Base-by-base conservation (phyloP, 2,797 vertebrate genomes). In the Ctenopoma multispine region DNA sequence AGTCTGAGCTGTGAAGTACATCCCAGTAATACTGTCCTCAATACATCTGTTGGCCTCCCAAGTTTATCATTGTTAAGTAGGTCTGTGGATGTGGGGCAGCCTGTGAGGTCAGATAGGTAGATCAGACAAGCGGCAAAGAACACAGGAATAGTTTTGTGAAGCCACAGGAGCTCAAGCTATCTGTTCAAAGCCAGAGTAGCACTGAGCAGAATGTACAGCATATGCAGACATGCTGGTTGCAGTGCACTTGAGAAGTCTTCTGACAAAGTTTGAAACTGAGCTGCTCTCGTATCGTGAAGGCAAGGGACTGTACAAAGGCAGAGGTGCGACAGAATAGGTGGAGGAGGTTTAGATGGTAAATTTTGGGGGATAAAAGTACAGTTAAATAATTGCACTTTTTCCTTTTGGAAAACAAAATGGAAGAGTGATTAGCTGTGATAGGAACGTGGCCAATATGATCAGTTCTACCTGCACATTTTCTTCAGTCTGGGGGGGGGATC, bases 11-110 rank as follows among this genome's bases (percentile, higher is more conserved):
- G 38, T 47, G 17, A 56, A 34, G 41, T 13, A 17, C 12, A 4
- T 15, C 21, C 65, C 56, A 11, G 48, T 60, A 58, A 38, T 50
- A 18, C 44, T 66, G 56, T 65, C 61, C 68, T 67, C 21, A 3
- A 51, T 72, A 50, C 63, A 44, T 71, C 47, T 24, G 60, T 27
- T 7, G 1, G 38, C 68, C 61, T 67, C 51, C 57, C 10, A 7
- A 40, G 58, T 74, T 77, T 64, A 1, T 68, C 43, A 15, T 50
- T 36, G 40, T 72, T 66, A 79, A 79, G 69, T 82, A 63, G 73
- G 69, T 74, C 63, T 81, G n/a, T 64, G 69, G 67, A 80, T 74
- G 76, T 82, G 51, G 76, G 69, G 59, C 72, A 77, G 79, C 46
- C 43, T 84, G 72, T 57, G 76, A 72, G 72, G 72, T 79, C 75